Evolutionary conservation across 2,888 invertebrate genomes (phyloP).

Genomic region (Cheilosia vernalis): DNA sequence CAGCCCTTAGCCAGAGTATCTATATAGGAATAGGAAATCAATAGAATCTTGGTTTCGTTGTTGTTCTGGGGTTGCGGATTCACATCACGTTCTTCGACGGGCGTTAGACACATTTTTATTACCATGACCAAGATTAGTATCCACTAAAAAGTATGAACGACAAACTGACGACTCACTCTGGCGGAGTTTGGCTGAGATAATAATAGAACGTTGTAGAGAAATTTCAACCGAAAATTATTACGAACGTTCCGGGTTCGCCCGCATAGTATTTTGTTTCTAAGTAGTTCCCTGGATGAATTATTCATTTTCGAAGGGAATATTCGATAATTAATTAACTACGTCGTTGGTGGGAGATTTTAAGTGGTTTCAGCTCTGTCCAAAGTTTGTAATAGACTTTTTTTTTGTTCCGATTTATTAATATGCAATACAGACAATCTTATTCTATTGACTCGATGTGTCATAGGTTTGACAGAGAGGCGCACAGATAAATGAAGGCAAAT

Average conservation of each 20-base stretch:
- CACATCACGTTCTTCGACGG: slow-evolving; percentile 53
- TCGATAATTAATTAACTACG: slow-evolving; percentile 67
- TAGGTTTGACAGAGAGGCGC: slow-evolving; percentile 10
- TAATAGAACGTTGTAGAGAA: neutral
- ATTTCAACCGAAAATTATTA: slow-evolving; percentile 42
- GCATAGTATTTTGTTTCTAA: slow-evolving; percentile 1
- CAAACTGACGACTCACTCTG: slow-evolving; percentile 17
- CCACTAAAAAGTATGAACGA: slow-evolving; percentile 15
- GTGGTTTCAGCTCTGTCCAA: slow-evolving; percentile 11
- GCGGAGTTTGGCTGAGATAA: neutral
- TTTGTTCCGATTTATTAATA: neutral
- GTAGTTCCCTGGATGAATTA: slow-evolving; percentile 62
- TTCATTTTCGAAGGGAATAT: slow-evolving; percentile 52
- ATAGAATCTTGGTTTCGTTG: slow-evolving; percentile 38
- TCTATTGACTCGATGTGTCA: slow-evolving; percentile 21
- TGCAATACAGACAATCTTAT: slow-evolving; percentile 18
- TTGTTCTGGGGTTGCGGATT: slow-evolving; percentile 33
- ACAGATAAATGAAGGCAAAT: neutral
- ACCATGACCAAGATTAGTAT: slow-evolving; percentile 33
- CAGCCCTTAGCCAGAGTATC: slow-evolving; percentile 29
- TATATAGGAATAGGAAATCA: slow-evolving; percentile 49
- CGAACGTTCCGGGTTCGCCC: slow-evolving; percentile 2
- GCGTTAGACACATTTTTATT: slow-evolving; percentile 62
- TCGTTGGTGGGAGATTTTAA: slow-evolving; percentile 22
- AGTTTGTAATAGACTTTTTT: slow-evolving; percentile 1